phyloP scores from a whole-genome alignment of 2,113 vertebrate genomes.

The Crotalus viridis region DNA sequence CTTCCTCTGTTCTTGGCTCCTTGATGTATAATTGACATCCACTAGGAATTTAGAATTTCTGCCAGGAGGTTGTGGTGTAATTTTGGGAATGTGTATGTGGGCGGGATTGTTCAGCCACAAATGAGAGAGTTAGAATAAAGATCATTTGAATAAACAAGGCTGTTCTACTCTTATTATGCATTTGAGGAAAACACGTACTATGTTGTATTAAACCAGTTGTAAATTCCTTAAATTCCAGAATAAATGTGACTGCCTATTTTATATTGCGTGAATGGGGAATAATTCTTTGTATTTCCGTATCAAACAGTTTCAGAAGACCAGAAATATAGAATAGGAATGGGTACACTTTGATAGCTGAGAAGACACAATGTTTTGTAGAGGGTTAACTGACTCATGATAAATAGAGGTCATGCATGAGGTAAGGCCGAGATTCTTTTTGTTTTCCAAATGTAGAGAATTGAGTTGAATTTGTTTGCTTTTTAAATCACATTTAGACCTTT shows the following conservation, averaged over 20 bases:
- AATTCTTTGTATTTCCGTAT: background rate
- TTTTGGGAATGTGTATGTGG: slow-evolving; percentile 26
- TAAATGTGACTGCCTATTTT: background rate
- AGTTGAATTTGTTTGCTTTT: background rate
- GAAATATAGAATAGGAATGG: background rate
- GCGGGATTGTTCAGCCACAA: background rate
- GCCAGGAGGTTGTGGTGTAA: slow-evolving; percentile 24
- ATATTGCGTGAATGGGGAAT: background rate
- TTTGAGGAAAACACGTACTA: background rate
- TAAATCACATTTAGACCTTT: background rate
- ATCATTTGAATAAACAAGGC: slow-evolving; percentile 8
- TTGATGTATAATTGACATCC: slow-evolving; percentile 16
- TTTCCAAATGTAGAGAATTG: background rate
- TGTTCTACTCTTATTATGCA: background rate
- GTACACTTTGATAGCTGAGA: background rate
- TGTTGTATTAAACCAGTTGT: background rate
- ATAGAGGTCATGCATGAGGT: background rate
- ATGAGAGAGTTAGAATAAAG: slow-evolving; percentile 13
- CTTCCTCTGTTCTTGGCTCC: background rate
- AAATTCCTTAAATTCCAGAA: background rate
- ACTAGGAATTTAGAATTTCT: slow-evolving; percentile 18
- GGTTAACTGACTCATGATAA: background rate
- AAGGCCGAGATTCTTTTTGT: background rate
- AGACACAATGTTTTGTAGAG: background rate
- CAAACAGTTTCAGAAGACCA: background rate